Conservation (phyloP, 2,888 invertebrate species). For the Gryllus longicercus region DNA sequence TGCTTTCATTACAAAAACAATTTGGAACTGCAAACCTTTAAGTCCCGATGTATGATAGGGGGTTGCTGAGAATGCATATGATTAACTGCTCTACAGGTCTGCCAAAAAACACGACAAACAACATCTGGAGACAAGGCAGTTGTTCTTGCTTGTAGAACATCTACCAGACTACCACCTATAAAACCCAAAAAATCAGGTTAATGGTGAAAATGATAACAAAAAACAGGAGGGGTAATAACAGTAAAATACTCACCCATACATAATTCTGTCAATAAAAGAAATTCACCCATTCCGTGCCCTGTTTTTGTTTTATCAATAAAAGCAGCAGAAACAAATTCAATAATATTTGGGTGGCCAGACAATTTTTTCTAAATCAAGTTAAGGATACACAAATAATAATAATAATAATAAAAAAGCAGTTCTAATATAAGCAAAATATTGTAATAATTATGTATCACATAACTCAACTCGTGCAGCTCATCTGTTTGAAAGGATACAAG, state of each 20-base stretch:
- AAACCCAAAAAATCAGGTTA: slow-evolving; percentile 28
- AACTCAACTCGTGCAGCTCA: background rate
- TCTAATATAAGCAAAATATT: background rate
- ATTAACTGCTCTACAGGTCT: slow-evolving; percentile 83
- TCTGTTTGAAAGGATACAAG: slow-evolving; percentile 47
- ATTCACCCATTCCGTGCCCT: slow-evolving; percentile 81
- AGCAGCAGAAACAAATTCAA: slow-evolving; percentile 81
- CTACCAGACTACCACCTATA: slow-evolving; percentile 62
- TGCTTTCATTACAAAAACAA: background rate
- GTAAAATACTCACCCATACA: slow-evolving; percentile 66
- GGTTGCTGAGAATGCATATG: slow-evolving; percentile 90
- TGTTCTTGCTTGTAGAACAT: slow-evolving; percentile 59
- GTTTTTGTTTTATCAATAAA: slow-evolving; percentile 76
- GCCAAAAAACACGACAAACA: slow-evolving; percentile 83
- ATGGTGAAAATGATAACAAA: no score
- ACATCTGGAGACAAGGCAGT: slow-evolving; percentile 63
- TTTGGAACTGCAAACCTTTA: slow-evolving; percentile 62
- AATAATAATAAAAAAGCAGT: no score
- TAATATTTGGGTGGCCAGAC: slow-evolving; percentile 87
- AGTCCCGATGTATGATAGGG: slow-evolving; percentile 91
- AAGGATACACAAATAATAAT: background rate
- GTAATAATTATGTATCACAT: background rate
- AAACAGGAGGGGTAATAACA: background rate
- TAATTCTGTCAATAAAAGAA: slow-evolving; percentile 85
- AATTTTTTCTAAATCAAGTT: slow-evolving; percentile 64